Base-by-base conservation (phyloP, 2,113 vertebrate species). In the Thinocorus orbignyianus region DNA sequence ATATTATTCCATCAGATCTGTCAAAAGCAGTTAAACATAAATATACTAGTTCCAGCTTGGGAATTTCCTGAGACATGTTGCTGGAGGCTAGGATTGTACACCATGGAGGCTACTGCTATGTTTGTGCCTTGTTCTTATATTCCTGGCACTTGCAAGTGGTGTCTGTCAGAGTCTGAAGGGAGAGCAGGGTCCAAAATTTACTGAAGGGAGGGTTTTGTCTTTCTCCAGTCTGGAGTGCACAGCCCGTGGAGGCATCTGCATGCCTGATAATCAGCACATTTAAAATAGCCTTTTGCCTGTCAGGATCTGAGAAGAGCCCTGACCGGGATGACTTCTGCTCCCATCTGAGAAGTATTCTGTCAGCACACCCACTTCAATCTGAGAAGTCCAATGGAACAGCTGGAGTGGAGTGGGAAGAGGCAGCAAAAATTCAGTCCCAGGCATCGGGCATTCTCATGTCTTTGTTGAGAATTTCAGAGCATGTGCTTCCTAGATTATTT, bases 271-370 rank as follows among this genome's bases (percentile, higher is more conserved):
- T 93, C 94, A 96, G 66, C 86, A 91, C 86, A 41, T 95, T 94
- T 96, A 93, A 94, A 96, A 93, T 94, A 96, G 73, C 70, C 73
- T 91, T 83, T 80, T 85, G 91, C 92, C 31, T 82, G 70, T 60
- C 52, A 61, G 62, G 62, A 37, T 79, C 85, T 84, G 44, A 86
- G 86, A 49, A 76, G 70, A 55, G n/a, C 54, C 48, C 20, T 95
- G 86, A 37, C 57, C 0, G 1, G 77, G 35, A 25, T 0, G 3
- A 64, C 78, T 91, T 79, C 57, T 93, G 77, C 86, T 81, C 65
- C 86, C 57, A 58, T 92, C 72, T 54, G 49, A 92, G 78, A 65
- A 87, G 48, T 22, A 78, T 65, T 95, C 68, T 92, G 76, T 95
- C 88, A 94, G 86, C 88, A 54, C 58, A 84, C 70, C 58, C 14